phyloP scores from a whole-genome alignment of 2,888 invertebrate species.

The Caenorhabditis sp. region DNA sequence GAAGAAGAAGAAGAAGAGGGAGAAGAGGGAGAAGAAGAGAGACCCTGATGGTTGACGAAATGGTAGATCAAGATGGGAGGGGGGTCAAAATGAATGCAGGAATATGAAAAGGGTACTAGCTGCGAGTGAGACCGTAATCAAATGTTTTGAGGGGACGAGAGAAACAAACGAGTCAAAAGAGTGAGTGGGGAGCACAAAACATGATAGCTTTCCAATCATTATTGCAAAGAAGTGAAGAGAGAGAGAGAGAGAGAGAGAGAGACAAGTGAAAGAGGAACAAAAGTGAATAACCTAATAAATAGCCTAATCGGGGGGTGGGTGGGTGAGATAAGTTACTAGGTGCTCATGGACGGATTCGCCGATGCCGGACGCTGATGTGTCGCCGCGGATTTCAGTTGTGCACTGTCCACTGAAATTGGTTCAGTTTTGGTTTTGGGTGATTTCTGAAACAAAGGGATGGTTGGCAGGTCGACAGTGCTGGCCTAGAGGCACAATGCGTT shows the following conservation, averaged over 20 bases:
- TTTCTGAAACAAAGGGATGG: constrained; percentile 48
- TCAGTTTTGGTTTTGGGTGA: constrained; percentile 41
- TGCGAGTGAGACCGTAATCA: constrained; percentile 32
- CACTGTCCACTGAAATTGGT: constrained; percentile 29
- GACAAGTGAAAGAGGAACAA: background rate
- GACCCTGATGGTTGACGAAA: constrained; percentile 40
- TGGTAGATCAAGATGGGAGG: background rate
- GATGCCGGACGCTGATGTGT: constrained; percentile 51
- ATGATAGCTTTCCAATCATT: constrained; percentile 23
- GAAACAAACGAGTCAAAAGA: background rate
- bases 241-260: background rate
- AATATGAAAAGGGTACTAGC: constrained; percentile 45
- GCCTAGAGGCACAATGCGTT: too few species aligned
- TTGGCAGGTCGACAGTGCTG: too few species aligned
- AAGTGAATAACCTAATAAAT: constrained; percentile 48
- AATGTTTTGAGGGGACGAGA: background rate
- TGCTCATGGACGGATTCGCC: constrained; percentile 29
- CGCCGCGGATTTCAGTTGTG: constrained; percentile 11
- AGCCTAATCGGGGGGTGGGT: too few species aligned
- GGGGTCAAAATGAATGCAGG: constrained; percentile 30
- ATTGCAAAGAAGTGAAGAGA: constrained; percentile 3
- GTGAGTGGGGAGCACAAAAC: constrained; percentile 17
- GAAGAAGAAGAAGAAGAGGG: constrained; percentile 6
- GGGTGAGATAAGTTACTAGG: constrained; percentile 40
- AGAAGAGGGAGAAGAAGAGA: constrained; percentile 21